Conservation (phyloP, 64 coral and sea anemone genomes). For the Montipora efflorescens region DNA sequence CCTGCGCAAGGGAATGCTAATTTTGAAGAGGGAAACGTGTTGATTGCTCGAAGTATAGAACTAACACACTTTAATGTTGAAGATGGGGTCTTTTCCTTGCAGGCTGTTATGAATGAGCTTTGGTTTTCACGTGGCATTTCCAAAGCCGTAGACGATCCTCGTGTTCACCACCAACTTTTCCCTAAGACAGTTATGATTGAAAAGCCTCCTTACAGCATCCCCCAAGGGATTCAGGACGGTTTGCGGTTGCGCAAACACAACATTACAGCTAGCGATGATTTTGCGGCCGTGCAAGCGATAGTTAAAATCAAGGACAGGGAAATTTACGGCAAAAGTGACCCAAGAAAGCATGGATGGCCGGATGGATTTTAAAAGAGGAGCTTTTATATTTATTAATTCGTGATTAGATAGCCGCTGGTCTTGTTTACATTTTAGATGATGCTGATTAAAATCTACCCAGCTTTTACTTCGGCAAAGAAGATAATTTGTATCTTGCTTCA, state of each 20-base stretch:
- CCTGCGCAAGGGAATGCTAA: too few relatives aligned
- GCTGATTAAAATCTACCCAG: too few relatives aligned
- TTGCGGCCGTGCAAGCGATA: conserved; percentile 67
- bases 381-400: too few relatives aligned
- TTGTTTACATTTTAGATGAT: too few relatives aligned
- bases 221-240: conserved; percentile 61
- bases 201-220: conserved; percentile 52
- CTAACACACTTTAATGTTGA: neutral
- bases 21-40: too few relatives aligned
- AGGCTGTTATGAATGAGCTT: conserved; percentile 60
- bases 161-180: conserved; percentile 73
- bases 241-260: conserved; percentile 62
- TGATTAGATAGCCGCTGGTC: too few relatives aligned
- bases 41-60: too few relatives aligned
- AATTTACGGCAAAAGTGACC: conserved; percentile 80
- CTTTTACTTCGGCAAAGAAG: too few relatives aligned
- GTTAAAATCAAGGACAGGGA: conserved; percentile 27
- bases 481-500: too few relatives aligned
- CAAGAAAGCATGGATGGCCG: conserved; percentile 70
- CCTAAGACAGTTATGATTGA: conserved; percentile 49
- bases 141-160: conserved; percentile 49
- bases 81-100: neutral
- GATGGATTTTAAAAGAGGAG: conserved; percentile 64
- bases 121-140: conserved; percentile 63
- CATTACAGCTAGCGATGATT: neutral